Evolutionary conservation across 2,797 vertebrate genomes (phyloP).

Genomic region (Eulemur albifrons): DNA sequence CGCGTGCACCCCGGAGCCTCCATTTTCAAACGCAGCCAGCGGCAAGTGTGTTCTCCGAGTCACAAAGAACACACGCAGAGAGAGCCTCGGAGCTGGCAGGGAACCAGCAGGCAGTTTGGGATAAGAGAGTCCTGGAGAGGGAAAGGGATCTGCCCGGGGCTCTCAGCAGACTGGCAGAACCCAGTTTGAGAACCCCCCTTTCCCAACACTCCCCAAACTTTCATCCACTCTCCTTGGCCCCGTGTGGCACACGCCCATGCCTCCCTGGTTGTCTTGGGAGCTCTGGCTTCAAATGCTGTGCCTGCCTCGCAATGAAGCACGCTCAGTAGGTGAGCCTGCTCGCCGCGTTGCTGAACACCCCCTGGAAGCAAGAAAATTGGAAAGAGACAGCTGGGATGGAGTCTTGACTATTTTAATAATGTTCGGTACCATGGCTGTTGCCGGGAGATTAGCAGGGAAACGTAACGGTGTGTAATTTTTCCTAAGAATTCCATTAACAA

Average conservation of each 20-base stretch:
- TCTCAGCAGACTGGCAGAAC: background rate
- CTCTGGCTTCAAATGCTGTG: fast-evolving
- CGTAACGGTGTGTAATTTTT: constrained; percentile 65
- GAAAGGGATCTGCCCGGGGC: background rate
- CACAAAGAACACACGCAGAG: background rate
- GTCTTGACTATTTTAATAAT: constrained; percentile 69
- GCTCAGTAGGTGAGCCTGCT: background rate
- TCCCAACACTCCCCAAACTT: background rate
- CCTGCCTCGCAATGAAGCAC: fast-evolving
- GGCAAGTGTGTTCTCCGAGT: background rate
- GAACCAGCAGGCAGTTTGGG: background rate
- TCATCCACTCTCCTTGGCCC: background rate
- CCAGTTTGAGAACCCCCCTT: background rate
- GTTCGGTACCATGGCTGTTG: constrained; percentile 56
- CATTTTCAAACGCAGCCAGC: background rate
- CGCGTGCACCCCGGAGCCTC: background rate
- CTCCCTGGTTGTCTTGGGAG: background rate
- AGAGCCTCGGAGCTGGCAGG: background rate
- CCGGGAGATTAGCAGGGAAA: constrained; percentile 60
- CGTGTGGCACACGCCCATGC: fast-evolving
- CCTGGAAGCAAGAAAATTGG: constrained; percentile 69
- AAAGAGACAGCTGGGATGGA: constrained; percentile 56
- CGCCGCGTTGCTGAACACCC: background rate
- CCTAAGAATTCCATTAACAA: constrained; percentile 58
- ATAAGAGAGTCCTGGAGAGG: background rate